A percentile compares a stretch with the other conserved stretches of the same genome.
phyloP scores from a whole-genome alignment of 2,888 invertebrate genomes.

The Zhengitettix transpicula region DNA sequence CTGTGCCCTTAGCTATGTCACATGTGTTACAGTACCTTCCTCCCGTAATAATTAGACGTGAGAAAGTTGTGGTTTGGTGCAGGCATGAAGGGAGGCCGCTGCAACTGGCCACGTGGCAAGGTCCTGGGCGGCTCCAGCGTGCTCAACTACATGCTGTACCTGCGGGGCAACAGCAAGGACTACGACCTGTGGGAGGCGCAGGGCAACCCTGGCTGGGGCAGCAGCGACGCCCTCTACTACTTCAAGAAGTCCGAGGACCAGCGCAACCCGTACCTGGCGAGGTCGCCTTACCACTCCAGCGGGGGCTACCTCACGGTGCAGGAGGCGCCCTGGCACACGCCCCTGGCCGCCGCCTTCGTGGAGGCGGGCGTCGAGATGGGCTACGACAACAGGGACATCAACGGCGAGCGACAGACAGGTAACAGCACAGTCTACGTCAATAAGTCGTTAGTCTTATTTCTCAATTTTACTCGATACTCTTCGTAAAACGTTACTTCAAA shows the following conservation, averaged over 20 bases:
- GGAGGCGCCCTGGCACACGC: conserved; percentile 76
- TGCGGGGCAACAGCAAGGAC: conserved; percentile 75
- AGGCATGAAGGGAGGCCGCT: conserved; percentile 71
- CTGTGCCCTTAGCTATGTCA: too few species aligned
- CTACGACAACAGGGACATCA: conserved; percentile 71
- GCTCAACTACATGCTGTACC: conserved; percentile 81
- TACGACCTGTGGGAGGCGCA: conserved; percentile 78
- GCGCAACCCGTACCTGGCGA: conserved; percentile 63
- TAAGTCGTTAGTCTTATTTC: too few species aligned
- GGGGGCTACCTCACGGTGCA: conserved; percentile 54
- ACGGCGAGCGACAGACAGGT: conserved; percentile 67
- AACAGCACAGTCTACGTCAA: conserved; percentile 18
- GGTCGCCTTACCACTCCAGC: conserved; percentile 55
- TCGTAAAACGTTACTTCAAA: too few species aligned
- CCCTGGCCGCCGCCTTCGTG: conserved; percentile 63
- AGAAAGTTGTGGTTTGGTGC: too few species aligned
- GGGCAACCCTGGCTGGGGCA: conserved; percentile 82
- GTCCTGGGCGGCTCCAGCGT: conserved; percentile 81
- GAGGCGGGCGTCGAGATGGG: conserved; percentile 71
- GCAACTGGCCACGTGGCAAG: conserved; percentile 86
- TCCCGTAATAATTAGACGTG: too few species aligned
- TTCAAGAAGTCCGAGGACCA: conserved; percentile 88
- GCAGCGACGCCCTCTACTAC: conserved; percentile 59
- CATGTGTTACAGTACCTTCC: too few species aligned
- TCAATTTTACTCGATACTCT: too few species aligned